Evolutionary conservation across 2,797 vertebrate genomes (phyloP), one percentile per base, ranked within the genome.

Genomic region (Channa striata): DNA sequence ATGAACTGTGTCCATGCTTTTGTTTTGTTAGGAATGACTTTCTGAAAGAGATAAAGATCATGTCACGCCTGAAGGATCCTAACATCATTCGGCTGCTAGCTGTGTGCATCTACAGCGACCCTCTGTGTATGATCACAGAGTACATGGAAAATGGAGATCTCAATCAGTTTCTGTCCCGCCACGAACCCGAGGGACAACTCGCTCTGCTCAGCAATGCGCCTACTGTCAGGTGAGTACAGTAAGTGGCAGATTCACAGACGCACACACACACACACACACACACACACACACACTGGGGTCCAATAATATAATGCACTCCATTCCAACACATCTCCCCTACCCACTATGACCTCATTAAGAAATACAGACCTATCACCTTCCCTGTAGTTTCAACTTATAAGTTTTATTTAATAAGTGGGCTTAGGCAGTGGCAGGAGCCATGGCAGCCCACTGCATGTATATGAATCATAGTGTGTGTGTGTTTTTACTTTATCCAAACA

Each of bases 121-220:
- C 98, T 0, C 93, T 99, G 59, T 99, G 97, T 73, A 99, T 99
- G 98, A 98, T 99, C 93, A 99, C 98, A 0, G 98, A 99, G 84
- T 99, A 99, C 93, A 99, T 99, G 98, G 97, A 99, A 89, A 99
- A 99, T 0, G 98, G 97, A 30, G 98, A 99, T 76, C 97, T 99
- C 87, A 99, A 99, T 84, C 98, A 99, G 91, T 99, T 99, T 86
- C 95, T 99, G 77, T 98, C 97, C 74, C 96, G 96, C 16, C 97
- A 97, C 0, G 96, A 97, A 59, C 94, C 95, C 0, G 94, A 94
- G 40, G 93, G 93, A 44, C 92, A 93, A 59, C 92, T 94, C 1
- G 93, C 94, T 51, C 74, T 92, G 69, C 91, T 93, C 72, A 94
- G 90, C 0, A 56, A 92, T 2, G 83, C 75, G 0, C 87, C 95